Evolutionary conservation across 2,888 invertebrate genomes (phyloP).

Genomic region (Muschampia plurimacula): DNA sequence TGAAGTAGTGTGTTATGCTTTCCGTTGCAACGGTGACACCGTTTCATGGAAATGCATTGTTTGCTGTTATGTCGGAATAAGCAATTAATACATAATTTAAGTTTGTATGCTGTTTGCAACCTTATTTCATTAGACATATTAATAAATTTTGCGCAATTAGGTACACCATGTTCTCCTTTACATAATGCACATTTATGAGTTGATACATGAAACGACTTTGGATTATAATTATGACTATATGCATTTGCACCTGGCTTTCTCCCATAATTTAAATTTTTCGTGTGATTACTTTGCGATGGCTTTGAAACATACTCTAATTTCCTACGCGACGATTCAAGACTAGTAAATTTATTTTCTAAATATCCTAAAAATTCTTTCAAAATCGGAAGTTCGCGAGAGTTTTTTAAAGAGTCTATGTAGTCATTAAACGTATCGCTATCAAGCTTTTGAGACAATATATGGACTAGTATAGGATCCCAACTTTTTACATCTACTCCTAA

Average conservation of each 20-base stretch:
- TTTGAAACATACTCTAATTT: slow-evolving; percentile 5
- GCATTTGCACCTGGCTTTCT: no score
- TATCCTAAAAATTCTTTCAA: slow-evolving; percentile 35
- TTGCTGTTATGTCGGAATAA: neutral
- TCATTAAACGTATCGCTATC: slow-evolving; percentile 1
- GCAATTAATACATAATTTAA: neutral
- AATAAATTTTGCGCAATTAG: no score
- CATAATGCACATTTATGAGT: no score
- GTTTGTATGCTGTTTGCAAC: neutral
- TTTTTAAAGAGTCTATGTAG: slow-evolving; percentile 18
- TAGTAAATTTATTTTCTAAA: slow-evolving; percentile 38
- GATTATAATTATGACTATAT: no score
- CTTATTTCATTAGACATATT: no score
- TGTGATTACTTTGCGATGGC: neutral
- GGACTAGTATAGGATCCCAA: slow-evolving; percentile 5
- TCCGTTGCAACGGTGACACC: neutral
- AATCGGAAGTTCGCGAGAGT: slow-evolving; percentile 18
- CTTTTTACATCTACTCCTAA: slow-evolving; percentile 2
- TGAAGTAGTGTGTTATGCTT: neutral
- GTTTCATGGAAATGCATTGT: neutral
- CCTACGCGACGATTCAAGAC: slow-evolving; percentile 16
- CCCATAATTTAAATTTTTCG: neutral
- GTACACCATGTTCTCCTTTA: no score
- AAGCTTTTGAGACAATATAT: slow-evolving; percentile 10
- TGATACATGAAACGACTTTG: no score